phyloP scores from a whole-genome alignment of 1,140 invertebrate genomes.

The Rhopalosiphum padi region DNA sequence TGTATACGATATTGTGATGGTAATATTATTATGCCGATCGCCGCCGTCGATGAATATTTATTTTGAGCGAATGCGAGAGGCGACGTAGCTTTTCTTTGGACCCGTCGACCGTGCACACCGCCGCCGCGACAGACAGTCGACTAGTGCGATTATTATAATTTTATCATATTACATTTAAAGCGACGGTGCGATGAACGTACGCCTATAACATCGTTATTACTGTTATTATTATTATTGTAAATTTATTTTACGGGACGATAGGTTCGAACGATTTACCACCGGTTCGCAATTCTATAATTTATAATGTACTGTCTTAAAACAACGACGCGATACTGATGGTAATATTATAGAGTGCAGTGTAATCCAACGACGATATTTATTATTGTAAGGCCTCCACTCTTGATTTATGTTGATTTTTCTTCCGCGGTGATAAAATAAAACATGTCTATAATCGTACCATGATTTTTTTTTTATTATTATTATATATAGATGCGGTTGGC shows the following conservation, averaged over 20 bases:
- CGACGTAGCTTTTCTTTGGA: too few species aligned
- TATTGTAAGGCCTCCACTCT: not conserved
- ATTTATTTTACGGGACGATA: not conserved
- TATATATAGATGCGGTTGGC: too few species aligned
- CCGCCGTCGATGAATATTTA: not conserved
- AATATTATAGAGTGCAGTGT: not conserved
- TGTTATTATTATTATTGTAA: not conserved
- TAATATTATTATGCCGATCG: not conserved
- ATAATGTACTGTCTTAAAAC: not conserved
- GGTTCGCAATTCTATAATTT: not conserved
- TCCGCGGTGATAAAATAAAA: not conserved
- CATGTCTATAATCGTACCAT: not conserved
- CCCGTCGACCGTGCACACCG: too few species aligned
- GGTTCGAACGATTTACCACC: not conserved
- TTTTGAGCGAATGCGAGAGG: too few species aligned
- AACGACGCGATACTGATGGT: too few species aligned
- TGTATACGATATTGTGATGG: not conserved
- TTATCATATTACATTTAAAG: not conserved
- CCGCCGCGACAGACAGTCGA: too few species aligned
- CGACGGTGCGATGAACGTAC: not conserved
- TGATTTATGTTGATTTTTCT: not conserved
- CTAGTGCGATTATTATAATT: not conserved
- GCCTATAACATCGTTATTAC: not conserved
- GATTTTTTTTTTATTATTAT: too few species aligned
- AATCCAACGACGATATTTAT: not conserved